A percentile compares a stretch with the other conserved stretches of the same genome.
phyloP scores from a whole-genome alignment of 2,113 vertebrate genomes.

The Poeciliopsis prolifica region DNA sequence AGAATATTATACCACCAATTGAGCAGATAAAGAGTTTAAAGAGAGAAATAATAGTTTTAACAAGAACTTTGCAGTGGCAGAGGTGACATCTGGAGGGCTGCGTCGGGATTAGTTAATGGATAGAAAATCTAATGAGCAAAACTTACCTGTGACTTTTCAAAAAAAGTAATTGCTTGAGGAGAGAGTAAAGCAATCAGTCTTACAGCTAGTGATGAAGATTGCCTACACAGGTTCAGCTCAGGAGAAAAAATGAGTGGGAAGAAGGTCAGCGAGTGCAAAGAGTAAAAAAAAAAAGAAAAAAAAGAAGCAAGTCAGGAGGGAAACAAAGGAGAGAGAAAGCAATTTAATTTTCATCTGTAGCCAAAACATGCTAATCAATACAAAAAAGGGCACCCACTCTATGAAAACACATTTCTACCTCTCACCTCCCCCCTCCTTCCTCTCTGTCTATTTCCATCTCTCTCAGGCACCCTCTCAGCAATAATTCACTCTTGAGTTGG shows the following conservation, averaged over 20 bases:
- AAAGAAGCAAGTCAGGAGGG: constrained; percentile 15
- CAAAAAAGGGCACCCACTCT: constrained; percentile 36
- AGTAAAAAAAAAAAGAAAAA: constrained; percentile 9
- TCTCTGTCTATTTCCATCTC: constrained; percentile 15
- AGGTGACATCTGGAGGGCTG: constrained; percentile 12
- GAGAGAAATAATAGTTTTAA: constrained; percentile 46
- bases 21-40: constrained; percentile 21
- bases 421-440: constrained; percentile 1
- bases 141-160: constrained; percentile 40
- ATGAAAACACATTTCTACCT: constrained; percentile 15
- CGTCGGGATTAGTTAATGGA: constrained; percentile 18
- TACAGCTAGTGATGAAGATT: constrained; percentile 33
- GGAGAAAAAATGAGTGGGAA: constrained; percentile 43
- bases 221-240: constrained; percentile 32
- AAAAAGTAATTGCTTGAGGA: constrained; percentile 61
- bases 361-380: constrained; percentile 57
- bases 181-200: constrained; percentile 54
- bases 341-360: constrained; percentile 42
- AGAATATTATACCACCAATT: constrained; percentile 17
- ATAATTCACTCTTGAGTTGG: constrained; percentile 67
- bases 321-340: constrained; percentile 38
- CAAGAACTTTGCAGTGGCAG: constrained; percentile 36
- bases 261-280: constrained; percentile 42
- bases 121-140: constrained; percentile 20
- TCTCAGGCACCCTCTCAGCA: constrained; percentile 8